A percentile compares a stretch with the other conserved stretches of the same genome.
These are phyloP conservation scores for Diabrotica balteata DNA, from an alignment of 2,888 invertebrate species.

Conservation along the genomic window DNA sequence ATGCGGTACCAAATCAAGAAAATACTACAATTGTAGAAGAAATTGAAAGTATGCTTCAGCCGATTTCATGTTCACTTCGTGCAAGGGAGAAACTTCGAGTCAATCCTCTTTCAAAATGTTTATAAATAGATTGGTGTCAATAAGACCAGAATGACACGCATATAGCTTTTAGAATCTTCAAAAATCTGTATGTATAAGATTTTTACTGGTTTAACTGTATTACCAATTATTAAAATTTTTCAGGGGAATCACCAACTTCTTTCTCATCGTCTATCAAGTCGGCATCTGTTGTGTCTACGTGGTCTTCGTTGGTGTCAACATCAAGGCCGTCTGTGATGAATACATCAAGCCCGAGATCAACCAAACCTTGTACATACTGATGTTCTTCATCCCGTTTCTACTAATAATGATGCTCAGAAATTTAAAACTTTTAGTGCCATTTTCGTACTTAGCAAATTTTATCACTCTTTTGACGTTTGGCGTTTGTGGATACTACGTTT, in stretches of 20 bases:
- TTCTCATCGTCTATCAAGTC: slow-evolving; percentile 82
- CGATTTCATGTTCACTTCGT: too few species aligned
- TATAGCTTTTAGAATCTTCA: too few species aligned
- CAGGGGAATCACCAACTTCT: slow-evolving; percentile 69
- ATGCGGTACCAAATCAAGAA: too few species aligned
- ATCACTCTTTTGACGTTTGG: slow-evolving; percentile 84
- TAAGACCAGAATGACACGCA: too few species aligned
- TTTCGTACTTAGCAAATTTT: slow-evolving; percentile 87
- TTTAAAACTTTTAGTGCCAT: slow-evolving; percentile 86
- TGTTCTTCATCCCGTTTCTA: slow-evolving; percentile 68
- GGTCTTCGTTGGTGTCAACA: slow-evolving; percentile 56
- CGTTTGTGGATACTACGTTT: slow-evolving; percentile 86
- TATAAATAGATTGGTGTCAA: too few species aligned
- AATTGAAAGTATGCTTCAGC: too few species aligned
- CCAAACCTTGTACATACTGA: slow-evolving; percentile 51
- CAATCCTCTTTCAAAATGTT: too few species aligned
- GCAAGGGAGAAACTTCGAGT: too few species aligned
- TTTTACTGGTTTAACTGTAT: too few species aligned
- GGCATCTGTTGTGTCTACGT: slow-evolving; percentile 90
- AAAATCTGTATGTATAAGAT: too few species aligned
- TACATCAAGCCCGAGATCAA: slow-evolving; percentile 43
- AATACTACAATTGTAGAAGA: too few species aligned
- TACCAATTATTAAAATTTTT: slow-evolving; percentile 40
- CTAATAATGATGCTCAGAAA: slow-evolving; percentile 84
- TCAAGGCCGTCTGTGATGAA: slow-evolving; percentile 53